Conservation (phyloP, 1,140 invertebrate genomes). For the Ceratina australensis region DNA sequence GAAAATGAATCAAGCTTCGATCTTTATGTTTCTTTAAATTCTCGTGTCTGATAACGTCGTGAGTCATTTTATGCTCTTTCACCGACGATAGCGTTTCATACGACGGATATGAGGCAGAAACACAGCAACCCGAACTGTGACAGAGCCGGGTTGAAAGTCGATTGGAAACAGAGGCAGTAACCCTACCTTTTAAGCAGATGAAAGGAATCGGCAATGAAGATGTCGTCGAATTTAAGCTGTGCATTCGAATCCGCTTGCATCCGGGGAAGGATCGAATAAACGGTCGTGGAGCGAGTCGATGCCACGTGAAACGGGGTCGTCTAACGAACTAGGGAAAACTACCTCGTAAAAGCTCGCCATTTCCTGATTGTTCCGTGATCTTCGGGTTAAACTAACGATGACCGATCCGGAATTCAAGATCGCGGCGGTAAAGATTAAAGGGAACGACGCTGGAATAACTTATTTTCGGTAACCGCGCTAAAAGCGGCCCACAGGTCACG, state of each 20-base stretch:
- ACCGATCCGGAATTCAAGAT: slow-evolving; percentile 54
- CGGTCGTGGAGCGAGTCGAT: slow-evolving; percentile 18
- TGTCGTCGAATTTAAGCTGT: slow-evolving; percentile 50
- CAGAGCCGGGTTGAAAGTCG: slow-evolving; percentile 29
- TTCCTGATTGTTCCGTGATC: slow-evolving; percentile 46
- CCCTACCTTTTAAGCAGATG: slow-evolving; percentile 50
- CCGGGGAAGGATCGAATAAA: slow-evolving; percentile 29
- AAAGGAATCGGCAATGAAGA: slow-evolving; percentile 60
- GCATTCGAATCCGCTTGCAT: not conserved
- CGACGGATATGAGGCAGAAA: slow-evolving; percentile 36
- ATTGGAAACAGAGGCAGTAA: slow-evolving; percentile 53
- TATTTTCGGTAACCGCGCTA: slow-evolving; percentile 8
- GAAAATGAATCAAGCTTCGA: not conserved
- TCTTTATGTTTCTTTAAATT: not conserved
- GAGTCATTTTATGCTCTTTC: not conserved
- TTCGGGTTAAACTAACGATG: slow-evolving; percentile 27
- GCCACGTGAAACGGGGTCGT: slow-evolving; percentile 43
- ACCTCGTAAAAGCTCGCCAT: slow-evolving; percentile 55
- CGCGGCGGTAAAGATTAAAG: slow-evolving; percentile 39
- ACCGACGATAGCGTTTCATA: slow-evolving; percentile 24
- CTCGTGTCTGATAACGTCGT: not conserved
- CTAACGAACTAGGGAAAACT: slow-evolving; percentile 60
- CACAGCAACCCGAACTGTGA: slow-evolving; percentile 1
- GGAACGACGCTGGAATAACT: slow-evolving; percentile 26
- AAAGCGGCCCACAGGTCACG: slow-evolving; percentile 21